Conservation (phyloP, 2,888 invertebrate species). For the Orgyia antiqua region DNA sequence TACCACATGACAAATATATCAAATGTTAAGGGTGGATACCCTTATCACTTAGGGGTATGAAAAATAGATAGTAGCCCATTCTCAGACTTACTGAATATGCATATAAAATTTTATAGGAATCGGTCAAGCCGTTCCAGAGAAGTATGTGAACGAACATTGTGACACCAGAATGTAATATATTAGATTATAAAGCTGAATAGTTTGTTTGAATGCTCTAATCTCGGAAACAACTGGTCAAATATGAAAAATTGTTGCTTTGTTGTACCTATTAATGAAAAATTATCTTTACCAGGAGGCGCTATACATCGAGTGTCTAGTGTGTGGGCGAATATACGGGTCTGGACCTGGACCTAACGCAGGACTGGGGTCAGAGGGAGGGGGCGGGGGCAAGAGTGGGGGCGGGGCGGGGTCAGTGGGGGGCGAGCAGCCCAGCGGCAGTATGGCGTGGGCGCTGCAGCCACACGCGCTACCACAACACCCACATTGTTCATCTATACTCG, state of each 20-base stretch:
- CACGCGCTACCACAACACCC: slow-evolving; percentile 74
- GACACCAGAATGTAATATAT: no score
- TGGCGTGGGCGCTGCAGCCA: slow-evolving; percentile 85
- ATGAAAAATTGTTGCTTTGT: no score
- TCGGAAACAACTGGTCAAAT: no score
- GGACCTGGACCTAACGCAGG: slow-evolving; percentile 2
- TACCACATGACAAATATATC: no score
- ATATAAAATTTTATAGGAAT: no score
- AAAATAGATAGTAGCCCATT: background rate
- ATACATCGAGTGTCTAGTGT: slow-evolving; percentile 91
- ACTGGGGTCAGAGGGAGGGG: slow-evolving; percentile 81
- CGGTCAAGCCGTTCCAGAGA: background rate
- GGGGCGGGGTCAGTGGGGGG: slow-evolving; percentile 79
- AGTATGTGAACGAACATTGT: no score
- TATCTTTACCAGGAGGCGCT: slow-evolving; percentile 80
- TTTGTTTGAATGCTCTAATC: no score
- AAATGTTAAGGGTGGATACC: no score
- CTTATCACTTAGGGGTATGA: background rate
- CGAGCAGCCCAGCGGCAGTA: slow-evolving; percentile 55
- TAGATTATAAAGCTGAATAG: no score
- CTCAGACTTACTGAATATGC: no score
- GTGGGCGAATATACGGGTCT: slow-evolving; percentile 88
- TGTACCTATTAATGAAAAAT: no score
- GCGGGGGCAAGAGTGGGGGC: slow-evolving; percentile 79
- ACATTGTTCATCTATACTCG: slow-evolving; percentile 85